Evolutionary conservation across 1,140 invertebrate species (phyloP).

Genomic region (Rhyzopertha dominica): DNA sequence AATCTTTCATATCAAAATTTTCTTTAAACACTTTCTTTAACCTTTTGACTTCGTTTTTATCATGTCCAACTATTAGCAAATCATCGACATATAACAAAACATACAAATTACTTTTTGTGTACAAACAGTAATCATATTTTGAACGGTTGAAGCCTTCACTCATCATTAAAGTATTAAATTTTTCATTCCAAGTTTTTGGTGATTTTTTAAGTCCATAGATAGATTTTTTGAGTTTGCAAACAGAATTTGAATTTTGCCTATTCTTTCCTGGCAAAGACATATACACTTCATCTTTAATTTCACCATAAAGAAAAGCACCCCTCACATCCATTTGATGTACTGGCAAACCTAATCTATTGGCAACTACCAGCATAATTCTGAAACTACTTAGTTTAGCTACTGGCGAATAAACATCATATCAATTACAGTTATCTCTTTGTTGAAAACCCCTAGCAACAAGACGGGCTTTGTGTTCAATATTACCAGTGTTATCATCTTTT

Average conservation of each 20-base stretch:
- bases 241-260: not conserved
- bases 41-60: conserved; percentile 11
- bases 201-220: conserved; percentile 25
- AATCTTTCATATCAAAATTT: conserved; percentile 5
- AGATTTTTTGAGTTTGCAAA: not conserved
- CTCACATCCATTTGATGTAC: conserved; percentile 44
- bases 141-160: conserved; percentile 17
- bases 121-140: conserved; percentile 29
- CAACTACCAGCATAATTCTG: conserved; percentile 17
- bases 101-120: conserved; percentile 21
- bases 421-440: conserved; percentile 7
- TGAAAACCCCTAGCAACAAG: no score
- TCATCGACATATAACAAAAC: conserved; percentile 31
- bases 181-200: conserved; percentile 27
- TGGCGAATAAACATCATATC: conserved; percentile 23
- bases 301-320: conserved; percentile 43
- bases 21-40: not conserved
- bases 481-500: no score
- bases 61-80: conserved; percentile 24
- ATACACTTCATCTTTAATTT: conserved; percentile 38
- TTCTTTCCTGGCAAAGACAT: conserved; percentile 33
- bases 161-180: conserved; percentile 25
- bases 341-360: conserved; percentile 12
- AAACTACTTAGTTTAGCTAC: conserved; percentile 24
- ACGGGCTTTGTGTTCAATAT: no score